phyloP scores from a whole-genome alignment of 2,888 invertebrate species.

The Pammene aurita region DNA sequence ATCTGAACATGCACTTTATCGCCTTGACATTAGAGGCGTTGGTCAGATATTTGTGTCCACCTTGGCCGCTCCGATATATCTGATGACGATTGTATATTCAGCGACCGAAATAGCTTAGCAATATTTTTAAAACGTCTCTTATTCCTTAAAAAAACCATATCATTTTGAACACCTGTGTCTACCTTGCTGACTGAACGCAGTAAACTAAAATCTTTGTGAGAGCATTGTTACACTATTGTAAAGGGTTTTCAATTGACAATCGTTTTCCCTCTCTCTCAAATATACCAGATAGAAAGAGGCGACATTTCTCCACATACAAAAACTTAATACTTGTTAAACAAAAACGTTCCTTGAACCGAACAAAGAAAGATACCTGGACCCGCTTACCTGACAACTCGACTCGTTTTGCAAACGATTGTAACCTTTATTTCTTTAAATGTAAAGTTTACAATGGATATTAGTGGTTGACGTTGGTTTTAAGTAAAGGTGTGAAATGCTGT shows the following conservation, averaged over 20 bases:
- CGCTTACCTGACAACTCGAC: background rate
- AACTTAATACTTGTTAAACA: background rate
- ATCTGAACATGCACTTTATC: too few relatives aligned
- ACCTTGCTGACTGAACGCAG: too few relatives aligned
- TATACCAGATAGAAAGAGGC: background rate
- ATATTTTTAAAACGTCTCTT: too few relatives aligned
- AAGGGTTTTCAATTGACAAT: background rate
- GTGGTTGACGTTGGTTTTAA: background rate
- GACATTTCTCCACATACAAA: slow-evolving; percentile 2
- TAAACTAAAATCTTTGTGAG: too few relatives aligned
- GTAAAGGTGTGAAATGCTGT: slow-evolving; percentile 1
- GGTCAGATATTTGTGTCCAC: too few relatives aligned
- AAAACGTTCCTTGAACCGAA: background rate
- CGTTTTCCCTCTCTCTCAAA: background rate
- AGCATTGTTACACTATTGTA: too few relatives aligned
- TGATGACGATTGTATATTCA: too few relatives aligned
- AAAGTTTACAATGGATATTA: background rate
- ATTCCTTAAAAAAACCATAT: too few relatives aligned
- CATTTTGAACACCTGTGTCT: too few relatives aligned
- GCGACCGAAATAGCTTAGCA: too few relatives aligned
- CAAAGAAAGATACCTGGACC: slow-evolving; percentile 4
- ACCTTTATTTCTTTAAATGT: background rate
- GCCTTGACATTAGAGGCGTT: too few relatives aligned
- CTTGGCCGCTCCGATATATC: too few relatives aligned
- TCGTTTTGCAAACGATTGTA: background rate